Percentiles rank a stretch among this genome's conserved stretches.
Conservation (phyloP, 1,140 invertebrate genomes). For the Drosophila obscura region DNA sequence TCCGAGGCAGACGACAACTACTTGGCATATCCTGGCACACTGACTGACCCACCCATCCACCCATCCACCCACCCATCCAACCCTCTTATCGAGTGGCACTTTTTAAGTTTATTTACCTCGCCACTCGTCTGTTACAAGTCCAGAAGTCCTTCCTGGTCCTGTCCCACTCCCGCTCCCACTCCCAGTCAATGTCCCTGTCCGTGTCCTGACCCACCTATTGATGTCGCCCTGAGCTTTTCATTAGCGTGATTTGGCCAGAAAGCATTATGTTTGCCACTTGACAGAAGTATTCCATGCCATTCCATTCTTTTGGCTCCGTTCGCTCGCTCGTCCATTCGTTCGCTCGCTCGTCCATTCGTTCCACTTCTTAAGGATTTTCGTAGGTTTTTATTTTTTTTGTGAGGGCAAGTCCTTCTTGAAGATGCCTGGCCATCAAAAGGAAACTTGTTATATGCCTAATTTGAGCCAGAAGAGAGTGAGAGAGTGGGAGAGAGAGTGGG, state of each 20-base stretch:
- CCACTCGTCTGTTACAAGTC: constrained; percentile 36
- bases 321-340: too few relatives aligned
- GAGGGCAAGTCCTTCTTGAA: constrained; percentile 1
- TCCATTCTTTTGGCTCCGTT: constrained; percentile 16
- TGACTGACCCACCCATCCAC: constrained; percentile 35
- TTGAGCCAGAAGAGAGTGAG: constrained; percentile 29
- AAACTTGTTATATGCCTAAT: constrained; percentile 56
- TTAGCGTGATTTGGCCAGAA: constrained; percentile 70
- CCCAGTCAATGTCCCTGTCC: constrained; percentile 34
- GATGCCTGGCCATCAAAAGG: constrained; percentile 17
- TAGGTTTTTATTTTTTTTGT: neutral
- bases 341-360: too few relatives aligned
- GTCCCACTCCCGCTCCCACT: constrained; percentile 28
- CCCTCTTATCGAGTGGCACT: constrained; percentile 60
- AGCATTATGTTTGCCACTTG: constrained; percentile 64
- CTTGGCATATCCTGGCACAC: constrained; percentile 73
- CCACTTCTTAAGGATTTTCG: too few relatives aligned
- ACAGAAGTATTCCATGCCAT: constrained; percentile 28
- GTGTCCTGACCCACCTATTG: constrained; percentile 47
- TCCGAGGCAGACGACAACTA: constrained; percentile 59
- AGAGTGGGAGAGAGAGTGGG: too few relatives aligned
- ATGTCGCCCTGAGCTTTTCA: constrained; percentile 69
- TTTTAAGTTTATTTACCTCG: constrained; percentile 79
- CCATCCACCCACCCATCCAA: constrained; percentile 8
- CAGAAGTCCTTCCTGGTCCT: constrained; percentile 39